Base-by-base conservation (phyloP, 2,888 invertebrate genomes). In the Pemphredon lugubris region DNA sequence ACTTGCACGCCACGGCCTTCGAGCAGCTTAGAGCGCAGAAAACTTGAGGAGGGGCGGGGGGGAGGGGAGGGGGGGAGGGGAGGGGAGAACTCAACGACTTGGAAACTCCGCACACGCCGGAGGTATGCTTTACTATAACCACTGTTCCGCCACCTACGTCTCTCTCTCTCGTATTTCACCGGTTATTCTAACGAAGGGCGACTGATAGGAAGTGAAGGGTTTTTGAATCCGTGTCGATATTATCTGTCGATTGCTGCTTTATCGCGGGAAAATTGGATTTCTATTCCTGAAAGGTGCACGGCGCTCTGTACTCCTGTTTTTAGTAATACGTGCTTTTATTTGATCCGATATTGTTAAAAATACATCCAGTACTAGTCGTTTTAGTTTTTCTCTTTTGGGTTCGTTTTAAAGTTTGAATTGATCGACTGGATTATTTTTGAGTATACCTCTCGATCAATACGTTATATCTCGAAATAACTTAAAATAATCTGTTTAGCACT, bases 181-280 rank as follows among this genome's bases (percentile, higher is more conserved):
- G n/a, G n/a, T n/a, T n/a, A n/a, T n/a, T n/a, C n/a, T n/a, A n/a
- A 47, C 30, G 39, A 45, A n/a, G 13, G 42, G 16, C 23, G 16
- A n/a, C 21, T n/a, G 5, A 37, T 30, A 26, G 7, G 4, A 9
- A 16, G 32, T 37, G 47, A 26, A 13, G 13, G 13, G 16, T 0
- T 3, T 5, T 13, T 21, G 39, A 39, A 37, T 16, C 7, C 11
- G 18, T n/a, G 48, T 6, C 30, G 16, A 50, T 7, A 34, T 11
- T 2, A 6, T 3, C n/a, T n/a, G 21, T 20, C 13, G 40, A 23
- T 34, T 11, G 63, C 32, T 44, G 42, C 55, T 47, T 50, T 39
- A 60, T 55, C 50, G 60, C 20, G 23, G 44, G 13, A 16, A 20
- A 44, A 68, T 68, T 53, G 55, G 54, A 47, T 59, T 65, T 50